These are phyloP conservation scores for Lochmaea capreae DNA, from an alignment of 2,888 invertebrate species.

Conservation along the genomic window DNA sequence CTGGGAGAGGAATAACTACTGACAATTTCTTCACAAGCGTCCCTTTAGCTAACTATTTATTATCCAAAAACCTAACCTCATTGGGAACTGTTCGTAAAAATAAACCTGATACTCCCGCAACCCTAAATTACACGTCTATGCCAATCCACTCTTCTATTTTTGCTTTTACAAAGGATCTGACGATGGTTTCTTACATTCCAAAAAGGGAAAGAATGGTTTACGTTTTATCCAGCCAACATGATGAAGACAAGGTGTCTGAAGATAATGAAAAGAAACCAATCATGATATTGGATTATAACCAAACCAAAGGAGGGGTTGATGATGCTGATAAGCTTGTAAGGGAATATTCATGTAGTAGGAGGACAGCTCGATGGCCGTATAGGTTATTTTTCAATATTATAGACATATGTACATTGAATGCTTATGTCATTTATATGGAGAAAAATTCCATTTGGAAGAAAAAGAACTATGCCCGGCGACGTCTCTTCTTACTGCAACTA, in stretches of 20 bases:
- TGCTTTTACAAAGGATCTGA: conserved; percentile 25
- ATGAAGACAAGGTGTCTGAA: too few relatives aligned
- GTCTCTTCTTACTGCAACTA: too few relatives aligned
- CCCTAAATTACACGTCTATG: conserved; percentile 21
- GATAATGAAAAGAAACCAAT: too few relatives aligned
- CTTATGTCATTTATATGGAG: conserved; percentile 17
- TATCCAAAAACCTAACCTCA: conserved; percentile 35
- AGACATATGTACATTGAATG: conserved; percentile 27
- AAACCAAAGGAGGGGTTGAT: too few relatives aligned
- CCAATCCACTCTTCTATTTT: conserved; percentile 25
- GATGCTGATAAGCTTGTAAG: too few relatives aligned
- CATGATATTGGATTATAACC: too few relatives aligned
- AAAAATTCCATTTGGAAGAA: conserved; percentile 11
- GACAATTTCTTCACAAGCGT: conserved; percentile 37
- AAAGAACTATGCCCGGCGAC: neutral
- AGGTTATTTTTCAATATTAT: conserved; percentile 26
- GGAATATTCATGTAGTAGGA: too few relatives aligned
- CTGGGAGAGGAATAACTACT: conserved; percentile 40
- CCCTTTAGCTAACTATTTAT: conserved; percentile 32
- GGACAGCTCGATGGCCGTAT: too few relatives aligned
- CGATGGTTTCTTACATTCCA: conserved; percentile 25
- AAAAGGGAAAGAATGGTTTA: too few relatives aligned
- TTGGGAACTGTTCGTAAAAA: conserved; percentile 36
- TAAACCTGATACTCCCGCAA: conserved; percentile 29
- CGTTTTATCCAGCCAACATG: too few relatives aligned